phyloP scores from a whole-genome alignment of 1,140 invertebrate species.

The Drosophila nigromelanica region DNA sequence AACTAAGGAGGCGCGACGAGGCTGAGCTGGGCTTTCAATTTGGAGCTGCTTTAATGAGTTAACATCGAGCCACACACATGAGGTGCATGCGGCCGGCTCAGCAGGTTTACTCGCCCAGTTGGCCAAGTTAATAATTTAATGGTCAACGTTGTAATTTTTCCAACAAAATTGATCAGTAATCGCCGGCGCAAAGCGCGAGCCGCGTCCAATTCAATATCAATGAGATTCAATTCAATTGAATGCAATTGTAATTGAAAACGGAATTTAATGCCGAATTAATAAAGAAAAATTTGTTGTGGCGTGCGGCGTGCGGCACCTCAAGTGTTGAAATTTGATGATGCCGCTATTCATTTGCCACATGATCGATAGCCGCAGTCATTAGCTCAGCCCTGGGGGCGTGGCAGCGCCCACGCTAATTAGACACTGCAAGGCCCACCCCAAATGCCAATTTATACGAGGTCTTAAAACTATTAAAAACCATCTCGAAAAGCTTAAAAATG shows the following conservation, averaged over 20 bases:
- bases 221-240: constrained; percentile 62
- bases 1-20: constrained; percentile 71
- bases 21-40: constrained; percentile 29
- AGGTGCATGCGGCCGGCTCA: constrained; percentile 39
- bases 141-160: constrained; percentile 74
- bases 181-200: constrained; percentile 14
- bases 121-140: constrained; percentile 79
- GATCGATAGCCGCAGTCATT: constrained; percentile 52
- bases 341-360: constrained; percentile 40
- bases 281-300: constrained; percentile 50
- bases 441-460: constrained; percentile 73
- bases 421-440: constrained; percentile 4
- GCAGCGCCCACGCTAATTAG: constrained; percentile 69
- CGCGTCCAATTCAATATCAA: constrained; percentile 59
- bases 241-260: constrained; percentile 69
- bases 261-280: constrained; percentile 75
- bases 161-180: constrained; percentile 68
- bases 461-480: constrained; percentile 22
- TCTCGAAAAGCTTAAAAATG: constrained; percentile 48
- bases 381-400: constrained; percentile 21
- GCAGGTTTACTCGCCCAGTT: constrained; percentile 53
- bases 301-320: constrained; percentile 27
- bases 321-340: constrained; percentile 61
- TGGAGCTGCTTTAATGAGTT: constrained; percentile 65
- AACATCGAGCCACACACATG: constrained; percentile 45